phyloP scores from a whole-genome alignment of 1,140 invertebrate species.

The Magallana angulata region DNA sequence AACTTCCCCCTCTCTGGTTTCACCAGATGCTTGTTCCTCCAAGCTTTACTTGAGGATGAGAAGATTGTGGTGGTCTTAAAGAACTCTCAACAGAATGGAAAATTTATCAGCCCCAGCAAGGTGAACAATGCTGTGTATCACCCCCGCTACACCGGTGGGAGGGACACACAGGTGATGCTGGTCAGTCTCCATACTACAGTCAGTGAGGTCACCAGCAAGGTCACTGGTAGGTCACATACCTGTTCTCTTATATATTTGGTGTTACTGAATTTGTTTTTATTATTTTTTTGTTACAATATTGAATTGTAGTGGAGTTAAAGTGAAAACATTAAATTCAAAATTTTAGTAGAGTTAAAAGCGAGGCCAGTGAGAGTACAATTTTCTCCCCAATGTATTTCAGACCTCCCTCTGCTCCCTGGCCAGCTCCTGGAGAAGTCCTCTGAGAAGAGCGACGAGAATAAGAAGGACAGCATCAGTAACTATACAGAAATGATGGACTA shows the following conservation, averaged over 20 bases:
- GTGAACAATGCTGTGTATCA: slow-evolving; percentile 70
- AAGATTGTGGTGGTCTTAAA: slow-evolving; percentile 84
- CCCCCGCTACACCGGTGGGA: slow-evolving; percentile 80
- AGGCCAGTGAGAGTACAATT: too few species aligned
- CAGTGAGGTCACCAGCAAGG: slow-evolving; percentile 82
- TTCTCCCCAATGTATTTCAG: slow-evolving; percentile 44
- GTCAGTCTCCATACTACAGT: slow-evolving; percentile 88
- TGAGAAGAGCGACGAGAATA: slow-evolving; percentile 67
- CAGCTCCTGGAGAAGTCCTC: slow-evolving; percentile 67
- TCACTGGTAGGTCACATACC: slow-evolving; percentile 80
- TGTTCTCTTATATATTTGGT: not conserved
- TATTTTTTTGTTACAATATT: too few species aligned
- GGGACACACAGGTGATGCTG: slow-evolving; percentile 85
- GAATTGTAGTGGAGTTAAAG: not conserved
- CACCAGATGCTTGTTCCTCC: slow-evolving; percentile 90
- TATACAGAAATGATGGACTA: slow-evolving; percentile 82
- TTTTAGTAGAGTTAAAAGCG: too few species aligned
- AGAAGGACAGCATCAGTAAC: slow-evolving; percentile 62
- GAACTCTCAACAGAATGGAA: slow-evolving; percentile 55
- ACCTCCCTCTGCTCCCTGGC: slow-evolving; percentile 65
- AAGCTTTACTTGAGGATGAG: slow-evolving; percentile 91
- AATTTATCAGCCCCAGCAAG: slow-evolving; percentile 36
- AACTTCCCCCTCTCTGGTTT: slow-evolving; percentile 88
- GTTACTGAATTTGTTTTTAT: not conserved
- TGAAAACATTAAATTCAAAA: not conserved